phyloP scores from a whole-genome alignment of 2,888 invertebrate species.

The Cinara cedri region DNA sequence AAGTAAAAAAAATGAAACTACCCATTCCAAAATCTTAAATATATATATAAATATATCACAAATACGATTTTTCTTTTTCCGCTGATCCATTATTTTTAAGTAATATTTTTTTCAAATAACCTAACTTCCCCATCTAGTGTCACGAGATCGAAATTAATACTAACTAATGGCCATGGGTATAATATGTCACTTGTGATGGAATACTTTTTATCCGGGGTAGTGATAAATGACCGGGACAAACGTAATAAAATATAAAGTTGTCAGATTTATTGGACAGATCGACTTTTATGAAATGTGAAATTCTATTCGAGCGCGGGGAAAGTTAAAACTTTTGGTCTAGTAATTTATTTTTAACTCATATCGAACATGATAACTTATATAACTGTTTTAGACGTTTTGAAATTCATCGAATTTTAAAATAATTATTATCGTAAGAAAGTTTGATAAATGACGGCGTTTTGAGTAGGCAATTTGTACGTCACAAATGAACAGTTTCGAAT shows the following conservation, averaged over 20 bases:
- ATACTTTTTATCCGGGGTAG: slow-evolving; percentile 32
- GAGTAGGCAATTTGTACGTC: slow-evolving; percentile 28
- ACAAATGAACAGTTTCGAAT: background rate
- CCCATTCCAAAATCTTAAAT: slow-evolving; percentile 37
- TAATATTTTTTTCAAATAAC: slow-evolving; percentile 22
- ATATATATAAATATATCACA: too few relatives aligned
- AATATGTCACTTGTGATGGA: slow-evolving; percentile 54
- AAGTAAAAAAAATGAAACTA: slow-evolving; percentile 39
- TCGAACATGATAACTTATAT: background rate
- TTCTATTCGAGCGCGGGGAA: background rate
- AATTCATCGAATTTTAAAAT: background rate
- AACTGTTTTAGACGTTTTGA: background rate
- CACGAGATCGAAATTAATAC: slow-evolving; percentile 50
- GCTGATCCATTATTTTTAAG: slow-evolving; percentile 36
- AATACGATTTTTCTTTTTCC: slow-evolving; percentile 7
- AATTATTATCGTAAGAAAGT: background rate
- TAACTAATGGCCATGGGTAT: slow-evolving; percentile 38
- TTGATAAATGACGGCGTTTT: slow-evolving; percentile 20
- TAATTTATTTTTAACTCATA: slow-evolving; percentile 28
- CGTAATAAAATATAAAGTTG: slow-evolving; percentile 55
- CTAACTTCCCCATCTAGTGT: slow-evolving; percentile 10
- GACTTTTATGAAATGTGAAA: slow-evolving; percentile 39
- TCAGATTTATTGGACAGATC: slow-evolving; percentile 54
- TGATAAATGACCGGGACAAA: slow-evolving; percentile 51
- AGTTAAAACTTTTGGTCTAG: background rate